phyloP scores from a whole-genome alignment of 2,888 invertebrate species.

The Hirtodrosophila cameraria region DNA sequence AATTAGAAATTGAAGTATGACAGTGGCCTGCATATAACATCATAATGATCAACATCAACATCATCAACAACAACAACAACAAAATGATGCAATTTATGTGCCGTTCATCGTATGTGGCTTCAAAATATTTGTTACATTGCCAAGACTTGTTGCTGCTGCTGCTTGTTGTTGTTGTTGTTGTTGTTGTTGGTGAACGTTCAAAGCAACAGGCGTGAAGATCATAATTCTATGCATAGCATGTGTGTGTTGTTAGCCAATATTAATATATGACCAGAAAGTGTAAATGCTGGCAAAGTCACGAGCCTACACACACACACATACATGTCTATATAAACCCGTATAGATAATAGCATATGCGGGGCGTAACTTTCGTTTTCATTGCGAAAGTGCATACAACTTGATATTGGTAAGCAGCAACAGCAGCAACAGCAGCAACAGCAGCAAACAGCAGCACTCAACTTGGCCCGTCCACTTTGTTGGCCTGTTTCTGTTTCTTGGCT shows the following conservation, averaged over 20 bases:
- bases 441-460: constrained; percentile 24
- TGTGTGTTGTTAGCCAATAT: constrained; percentile 16
- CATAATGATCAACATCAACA: constrained; percentile 41
- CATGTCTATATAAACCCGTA: constrained; percentile 6
- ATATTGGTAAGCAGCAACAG: constrained; percentile 57
- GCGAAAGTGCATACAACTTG: constrained; percentile 77
- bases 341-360: constrained; percentile 30
- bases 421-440: constrained; percentile 17
- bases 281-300: constrained; percentile 71
- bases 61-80: constrained; percentile 23
- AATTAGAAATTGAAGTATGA: constrained; percentile 45
- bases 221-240: constrained; percentile 66
- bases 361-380: constrained; percentile 79
- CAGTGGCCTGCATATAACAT: constrained; percentile 56
- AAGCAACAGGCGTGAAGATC: constrained; percentile 71
- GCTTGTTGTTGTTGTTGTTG: constrained; percentile 22
- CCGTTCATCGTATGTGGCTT: constrained; percentile 55
- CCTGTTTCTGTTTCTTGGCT: constrained; percentile 49
- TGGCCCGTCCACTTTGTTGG: constrained; percentile 47
- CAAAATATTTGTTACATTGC: constrained; percentile 75
- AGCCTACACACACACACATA: constrained; percentile 33
- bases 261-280: constrained; percentile 63
- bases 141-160: constrained; percentile 63
- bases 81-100: constrained; percentile 57
- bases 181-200: constrained; percentile 30